Evolutionary conservation across 2,888 invertebrate genomes (phyloP), one percentile per base, ranked within the genome.

Genomic region (Hydraecia micacea): DNA sequence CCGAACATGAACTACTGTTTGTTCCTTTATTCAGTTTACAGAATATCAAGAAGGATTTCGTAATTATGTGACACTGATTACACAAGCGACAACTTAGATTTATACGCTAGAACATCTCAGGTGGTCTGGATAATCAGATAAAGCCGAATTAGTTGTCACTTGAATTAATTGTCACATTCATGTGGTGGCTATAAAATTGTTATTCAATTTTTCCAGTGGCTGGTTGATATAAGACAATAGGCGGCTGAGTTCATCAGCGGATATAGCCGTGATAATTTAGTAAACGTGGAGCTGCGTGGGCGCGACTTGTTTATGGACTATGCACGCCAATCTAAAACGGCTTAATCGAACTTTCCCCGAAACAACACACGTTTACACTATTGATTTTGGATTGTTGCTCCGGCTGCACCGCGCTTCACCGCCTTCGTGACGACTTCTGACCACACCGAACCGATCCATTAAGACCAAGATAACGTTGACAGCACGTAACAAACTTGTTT

Each of bases 161-260:
- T 62, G 9, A 49, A 68, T 73, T 65, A 79, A 79, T 83, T 79
- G 76, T 78, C 86, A 73, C 75, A 65, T 74, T 73, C 21, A 71
- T 66, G 58, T 74, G 32, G 62, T 46, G 36, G 68, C n/a, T 25
- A 67, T 82, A 73, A 79, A 73, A 73, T 49, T 52, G 25, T 74
- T 25, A 46, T 76, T 67, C 11, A 39, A 69, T 75, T 77, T 9
- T 65, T 52, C n/a, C 68, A 46, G 58, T 60, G 70, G 62, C 77
- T 72, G 49, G 72, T 69, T 75, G 75, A 83, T 80, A 84, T 83
- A 85, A 89, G 77, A 78, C 81, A 79, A 88, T 87, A 83, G 79
- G 77, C 76, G 74, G 80, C 73, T 90, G 92, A 89, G 87, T 89
- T 93, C 93, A 92, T 89, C 89, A 87, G 86, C 87, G 75, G 83